Conservation (phyloP, 2,888 invertebrate genomes). For the Stegana nigrithorax region DNA sequence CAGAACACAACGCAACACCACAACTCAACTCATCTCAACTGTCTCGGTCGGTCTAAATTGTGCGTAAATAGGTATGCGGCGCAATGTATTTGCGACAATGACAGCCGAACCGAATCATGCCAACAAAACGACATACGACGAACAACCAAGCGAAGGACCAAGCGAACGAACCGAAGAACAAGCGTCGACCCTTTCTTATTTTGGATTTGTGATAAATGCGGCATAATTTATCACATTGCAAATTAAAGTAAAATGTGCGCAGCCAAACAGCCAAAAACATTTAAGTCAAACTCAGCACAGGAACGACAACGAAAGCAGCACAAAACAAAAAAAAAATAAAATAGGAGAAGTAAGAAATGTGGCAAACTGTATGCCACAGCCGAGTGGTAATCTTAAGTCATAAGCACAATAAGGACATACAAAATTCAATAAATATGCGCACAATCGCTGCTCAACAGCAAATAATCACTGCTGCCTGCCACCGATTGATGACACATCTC, state of each 20-base stretch:
- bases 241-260: conserved; percentile 8
- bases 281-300: background rate
- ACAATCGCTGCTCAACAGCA: no score
- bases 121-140: no score
- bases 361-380: background rate
- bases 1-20: no score
- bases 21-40: no score
- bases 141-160: no score
- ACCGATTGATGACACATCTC: conserved; percentile 11
- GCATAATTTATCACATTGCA: conserved; percentile 10
- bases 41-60: conserved; percentile 5
- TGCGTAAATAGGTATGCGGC: conserved; percentile 1
- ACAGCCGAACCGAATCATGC: no score
- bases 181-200: background rate
- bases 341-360: background rate
- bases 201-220: conserved; percentile 14
- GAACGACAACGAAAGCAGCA: background rate
- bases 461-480: conserved; percentile 15
- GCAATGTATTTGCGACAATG: no score
- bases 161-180: background rate
- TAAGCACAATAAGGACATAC: background rate
- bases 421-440: no score
- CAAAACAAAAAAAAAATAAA: background rate
- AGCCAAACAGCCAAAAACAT: background rate
- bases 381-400: no score